Base-by-base conservation (phyloP, 1,140 invertebrate species). In the Phocides pigmalion region DNA sequence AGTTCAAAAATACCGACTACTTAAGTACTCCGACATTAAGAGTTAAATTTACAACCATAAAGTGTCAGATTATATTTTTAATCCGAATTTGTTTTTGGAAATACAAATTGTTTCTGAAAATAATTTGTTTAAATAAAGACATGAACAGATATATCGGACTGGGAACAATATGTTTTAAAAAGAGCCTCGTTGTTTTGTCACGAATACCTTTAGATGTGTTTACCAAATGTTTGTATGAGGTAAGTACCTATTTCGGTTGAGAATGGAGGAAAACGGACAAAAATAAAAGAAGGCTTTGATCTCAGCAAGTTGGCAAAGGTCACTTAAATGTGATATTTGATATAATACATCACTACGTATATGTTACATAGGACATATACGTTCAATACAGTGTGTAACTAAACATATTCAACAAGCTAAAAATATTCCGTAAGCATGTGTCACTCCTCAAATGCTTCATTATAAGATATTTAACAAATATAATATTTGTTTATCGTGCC, bases 211-310 rank as follows among this genome's bases (percentile, higher is more conserved):
- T 46, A 46, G 15, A 47, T 47, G 20, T 58, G 54, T 58, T 58
- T 41, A 58, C 22, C 15, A 46, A 20, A 58, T 28, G 14, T 28
- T 58, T 42, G 54, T 22, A 58, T 58, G 22, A 58, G 41, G 25
- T 58, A 58, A 58, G 15, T 51, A 35, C 49, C 14, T 56, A 46
- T 58, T 46, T 58, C 17, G 41, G 20, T 28, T 32, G 41, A 58
- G 54, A 58, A 46, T 58, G 41, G 41, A 58, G 54, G 54, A 58
- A 58, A 58, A 56, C 39, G 20, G 3, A 15, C 28, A 28, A 44
- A 56, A 44, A 56, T n/a, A 56, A 56, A 56, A 41, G 20, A 56
- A 56, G 11, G 37, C 39, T 56, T 56, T 56, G 51, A 16, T 42
- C 39, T 42, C 39, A 28, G 28, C 47, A 32, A 32, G 53, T 44